These are phyloP conservation scores for Meghimatium bilineatum DNA, from an alignment of 2,888 invertebrate species.

Conservation along the genomic window DNA sequence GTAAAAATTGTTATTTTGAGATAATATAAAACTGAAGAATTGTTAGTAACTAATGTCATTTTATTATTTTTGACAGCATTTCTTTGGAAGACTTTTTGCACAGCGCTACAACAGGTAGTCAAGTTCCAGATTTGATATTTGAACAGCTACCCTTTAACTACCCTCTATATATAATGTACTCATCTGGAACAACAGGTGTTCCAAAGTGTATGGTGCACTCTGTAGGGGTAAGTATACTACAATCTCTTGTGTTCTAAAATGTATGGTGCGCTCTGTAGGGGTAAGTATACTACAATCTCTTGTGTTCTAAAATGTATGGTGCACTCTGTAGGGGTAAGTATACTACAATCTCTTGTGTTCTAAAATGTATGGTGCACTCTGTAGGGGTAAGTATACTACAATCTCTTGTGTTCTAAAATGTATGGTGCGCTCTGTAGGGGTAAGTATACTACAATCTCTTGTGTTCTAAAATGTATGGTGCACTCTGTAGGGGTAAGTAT, in stretches of 20 bases:
- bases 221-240: slow-evolving; percentile 78
- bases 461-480: no score
- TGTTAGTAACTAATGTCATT: background rate
- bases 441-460: no score
- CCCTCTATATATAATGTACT: slow-evolving; percentile 81
- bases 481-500: no score
- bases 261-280: background rate
- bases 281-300: background rate
- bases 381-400: background rate
- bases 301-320: background rate
- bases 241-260: background rate
- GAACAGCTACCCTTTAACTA: slow-evolving; percentile 80
- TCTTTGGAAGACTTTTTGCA: slow-evolving; percentile 71
- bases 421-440: no score
- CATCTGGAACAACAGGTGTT: slow-evolving; percentile 81
- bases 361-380: no score
- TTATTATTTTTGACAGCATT: slow-evolving; percentile 58
- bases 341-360: no score
- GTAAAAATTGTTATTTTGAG: no score
- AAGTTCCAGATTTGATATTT: slow-evolving; percentile 71
- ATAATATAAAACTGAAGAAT: background rate
- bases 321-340: background rate
- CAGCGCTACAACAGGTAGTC: slow-evolving; percentile 57
- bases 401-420: no score
- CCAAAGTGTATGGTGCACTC: slow-evolving; percentile 82